These are phyloP conservation scores for Syndactyla subalaris DNA, from an alignment of 2,797 vertebrate species.

Conservation along the genomic window DNA sequence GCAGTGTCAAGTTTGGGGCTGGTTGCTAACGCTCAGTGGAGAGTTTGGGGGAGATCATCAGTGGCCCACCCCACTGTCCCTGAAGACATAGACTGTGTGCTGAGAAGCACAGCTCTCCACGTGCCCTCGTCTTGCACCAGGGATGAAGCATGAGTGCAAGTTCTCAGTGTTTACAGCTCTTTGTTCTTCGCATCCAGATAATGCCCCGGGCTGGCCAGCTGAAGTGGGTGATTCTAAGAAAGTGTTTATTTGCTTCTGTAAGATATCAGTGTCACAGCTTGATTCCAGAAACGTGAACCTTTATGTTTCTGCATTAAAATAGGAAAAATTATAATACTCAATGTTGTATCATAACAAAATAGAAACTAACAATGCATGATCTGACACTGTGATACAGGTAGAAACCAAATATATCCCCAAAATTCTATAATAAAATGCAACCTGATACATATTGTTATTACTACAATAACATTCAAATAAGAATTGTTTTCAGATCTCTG, in stretches of 20 bases:
- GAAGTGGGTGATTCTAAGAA: not conserved
- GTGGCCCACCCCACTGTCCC: fast-evolving
- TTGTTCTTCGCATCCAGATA: not conserved
- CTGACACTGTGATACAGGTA: not conserved
- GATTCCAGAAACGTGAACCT: not conserved
- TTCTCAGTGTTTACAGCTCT: not conserved
- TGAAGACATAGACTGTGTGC: not conserved
- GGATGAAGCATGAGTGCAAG: not conserved
- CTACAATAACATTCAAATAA: not conserved
- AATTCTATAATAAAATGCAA: not conserved
- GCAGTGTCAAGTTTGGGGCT: not conserved
- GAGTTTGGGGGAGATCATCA: not conserved
- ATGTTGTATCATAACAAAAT: not conserved
- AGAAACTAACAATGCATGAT: not conserved
- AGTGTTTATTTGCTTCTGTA: not conserved
- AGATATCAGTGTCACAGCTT: not conserved
- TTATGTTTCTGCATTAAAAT: not conserved
- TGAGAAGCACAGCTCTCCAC: not conserved
- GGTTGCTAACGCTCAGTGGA: not conserved
- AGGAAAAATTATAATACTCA: not conserved
- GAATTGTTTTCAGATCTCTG: not conserved
- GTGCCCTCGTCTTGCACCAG: not conserved
- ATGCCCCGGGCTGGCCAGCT: not conserved
- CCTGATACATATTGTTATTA: not conserved
- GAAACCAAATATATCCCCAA: not conserved